Percentiles rank a stretch among this genome's conserved stretches.
These are phyloP conservation scores for Trissolcus brochymenae DNA, from an alignment of 2,888 invertebrate species.

Conservation along the genomic window DNA sequence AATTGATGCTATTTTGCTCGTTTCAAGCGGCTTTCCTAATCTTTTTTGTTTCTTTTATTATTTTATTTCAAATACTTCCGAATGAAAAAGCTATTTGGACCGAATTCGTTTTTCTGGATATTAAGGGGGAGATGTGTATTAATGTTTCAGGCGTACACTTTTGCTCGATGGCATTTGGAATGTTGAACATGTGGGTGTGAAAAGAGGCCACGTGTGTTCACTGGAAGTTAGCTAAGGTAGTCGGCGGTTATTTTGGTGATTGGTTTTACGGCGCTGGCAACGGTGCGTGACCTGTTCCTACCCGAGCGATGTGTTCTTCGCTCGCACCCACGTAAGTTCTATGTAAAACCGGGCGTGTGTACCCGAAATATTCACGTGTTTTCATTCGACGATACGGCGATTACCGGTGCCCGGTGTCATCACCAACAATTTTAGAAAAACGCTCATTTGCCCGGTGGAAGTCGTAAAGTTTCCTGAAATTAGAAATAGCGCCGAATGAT, in stretches of 20 bases:
- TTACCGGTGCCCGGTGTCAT: slow-evolving; percentile 27
- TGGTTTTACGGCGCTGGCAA: slow-evolving; percentile 75
- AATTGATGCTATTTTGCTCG: no score
- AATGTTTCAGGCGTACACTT: slow-evolving; percentile 28
- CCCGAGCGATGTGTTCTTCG: slow-evolving; percentile 43
- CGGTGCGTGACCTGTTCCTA: slow-evolving; percentile 68
- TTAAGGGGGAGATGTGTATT: slow-evolving; percentile 21
- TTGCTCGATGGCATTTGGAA: slow-evolving; percentile 30
- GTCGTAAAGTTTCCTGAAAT: slow-evolving; percentile 10
- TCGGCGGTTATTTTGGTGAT: slow-evolving; percentile 75
- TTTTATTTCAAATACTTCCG: slow-evolving; percentile 1
- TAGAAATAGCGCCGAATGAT: slow-evolving; percentile 12
- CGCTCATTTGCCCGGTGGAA: slow-evolving; percentile 1
- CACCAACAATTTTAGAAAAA: slow-evolving; percentile 25
- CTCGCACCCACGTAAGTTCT: slow-evolving; percentile 46
- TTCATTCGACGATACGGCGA: slow-evolving; percentile 27
- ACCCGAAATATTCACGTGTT: slow-evolving; percentile 32
- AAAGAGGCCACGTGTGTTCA: slow-evolving; percentile 48
- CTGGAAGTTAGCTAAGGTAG: slow-evolving; percentile 72
- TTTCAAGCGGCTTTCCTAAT: no score
- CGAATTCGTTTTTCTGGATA: slow-evolving; percentile 10
- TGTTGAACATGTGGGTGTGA: slow-evolving; percentile 48
- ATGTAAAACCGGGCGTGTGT: slow-evolving; percentile 41
- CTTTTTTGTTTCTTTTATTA: not conserved
- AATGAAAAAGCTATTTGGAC: not conserved